phyloP scores from a whole-genome alignment of 2,888 invertebrate species.

The Phytoseiulus persimilis region DNA sequence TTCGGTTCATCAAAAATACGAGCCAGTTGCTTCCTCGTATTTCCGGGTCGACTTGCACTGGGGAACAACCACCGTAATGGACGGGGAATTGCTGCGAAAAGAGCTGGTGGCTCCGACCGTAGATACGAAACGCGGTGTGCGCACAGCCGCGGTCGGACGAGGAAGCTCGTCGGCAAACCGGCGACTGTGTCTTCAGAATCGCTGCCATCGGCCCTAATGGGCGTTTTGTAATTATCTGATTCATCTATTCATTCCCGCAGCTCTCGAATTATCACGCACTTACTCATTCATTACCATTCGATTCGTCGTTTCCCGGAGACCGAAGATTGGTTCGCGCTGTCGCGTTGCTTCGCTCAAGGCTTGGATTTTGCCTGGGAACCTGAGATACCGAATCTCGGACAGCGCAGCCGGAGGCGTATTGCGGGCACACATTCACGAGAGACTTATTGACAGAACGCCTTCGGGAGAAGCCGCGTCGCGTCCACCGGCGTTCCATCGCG shows the following conservation, averaged over 20 bases:
- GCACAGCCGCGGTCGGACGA: neutral
- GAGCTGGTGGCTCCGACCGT: neutral
- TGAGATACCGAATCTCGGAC: neutral
- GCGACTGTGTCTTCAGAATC: neutral
- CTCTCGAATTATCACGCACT: neutral
- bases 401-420: neutral
- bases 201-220: neutral
- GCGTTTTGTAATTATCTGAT: neutral
- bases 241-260: neutral
- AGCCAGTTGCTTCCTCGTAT: neutral
- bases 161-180: neutral
- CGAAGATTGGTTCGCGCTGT: neutral
- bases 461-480: neutral
- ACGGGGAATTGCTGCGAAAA: neutral
- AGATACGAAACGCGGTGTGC: neutral
- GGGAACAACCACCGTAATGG: neutral
- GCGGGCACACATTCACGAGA: neutral
- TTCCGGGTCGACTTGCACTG: neutral
- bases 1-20: neutral
- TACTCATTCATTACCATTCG: neutral
- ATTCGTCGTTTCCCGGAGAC: neutral
- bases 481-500: neutral
- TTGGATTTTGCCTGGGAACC: too few relatives aligned
- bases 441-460: neutral
- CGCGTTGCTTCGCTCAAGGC: too few relatives aligned